Percentiles rank a stretch among this genome's conserved stretches.
Evolutionary conservation across 2,113 vertebrate species (phyloP).

Genomic region (Tichodroma muraria): DNA sequence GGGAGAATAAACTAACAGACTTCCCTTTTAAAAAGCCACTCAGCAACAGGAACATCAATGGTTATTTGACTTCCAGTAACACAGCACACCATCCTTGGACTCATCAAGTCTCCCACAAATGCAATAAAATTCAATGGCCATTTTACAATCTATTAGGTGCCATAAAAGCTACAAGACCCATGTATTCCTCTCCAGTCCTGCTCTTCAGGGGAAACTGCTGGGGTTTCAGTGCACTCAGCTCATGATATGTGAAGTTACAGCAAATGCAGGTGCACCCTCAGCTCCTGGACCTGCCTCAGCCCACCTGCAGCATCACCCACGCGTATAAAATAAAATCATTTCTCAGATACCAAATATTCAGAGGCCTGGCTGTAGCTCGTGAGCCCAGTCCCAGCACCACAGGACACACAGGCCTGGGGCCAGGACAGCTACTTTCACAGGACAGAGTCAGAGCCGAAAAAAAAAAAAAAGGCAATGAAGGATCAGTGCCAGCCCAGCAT

Average conservation of each 20-base stretch:
- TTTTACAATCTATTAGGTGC: not conserved
- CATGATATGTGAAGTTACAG: not conserved
- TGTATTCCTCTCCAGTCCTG: not conserved
- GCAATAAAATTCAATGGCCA: not conserved
- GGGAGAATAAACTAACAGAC: not conserved
- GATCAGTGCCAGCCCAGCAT: not conserved
- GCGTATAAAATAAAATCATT: not conserved
- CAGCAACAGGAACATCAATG: not conserved
- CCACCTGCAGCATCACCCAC: not conserved
- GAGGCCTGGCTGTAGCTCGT: rapidly evolving
- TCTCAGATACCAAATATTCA: not conserved
- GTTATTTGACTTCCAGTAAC: not conserved
- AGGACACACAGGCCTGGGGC: not conserved
- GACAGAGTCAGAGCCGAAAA: not conserved
- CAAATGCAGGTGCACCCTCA: not conserved
- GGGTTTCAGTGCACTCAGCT: not conserved
- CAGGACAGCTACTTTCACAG: not conserved
- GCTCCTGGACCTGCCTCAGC: not conserved
- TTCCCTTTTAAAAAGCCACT: not conserved
- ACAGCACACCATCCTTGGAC: not conserved
- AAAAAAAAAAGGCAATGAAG: not conserved
- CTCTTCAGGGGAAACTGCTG: not conserved
- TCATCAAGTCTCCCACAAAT: not conserved
- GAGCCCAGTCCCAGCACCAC: not conserved
- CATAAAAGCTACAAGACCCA: not conserved